These are phyloP conservation scores for Corythoichthys intestinalis DNA, from an alignment of 2,113 vertebrate species.

Conservation along the genomic window DNA sequence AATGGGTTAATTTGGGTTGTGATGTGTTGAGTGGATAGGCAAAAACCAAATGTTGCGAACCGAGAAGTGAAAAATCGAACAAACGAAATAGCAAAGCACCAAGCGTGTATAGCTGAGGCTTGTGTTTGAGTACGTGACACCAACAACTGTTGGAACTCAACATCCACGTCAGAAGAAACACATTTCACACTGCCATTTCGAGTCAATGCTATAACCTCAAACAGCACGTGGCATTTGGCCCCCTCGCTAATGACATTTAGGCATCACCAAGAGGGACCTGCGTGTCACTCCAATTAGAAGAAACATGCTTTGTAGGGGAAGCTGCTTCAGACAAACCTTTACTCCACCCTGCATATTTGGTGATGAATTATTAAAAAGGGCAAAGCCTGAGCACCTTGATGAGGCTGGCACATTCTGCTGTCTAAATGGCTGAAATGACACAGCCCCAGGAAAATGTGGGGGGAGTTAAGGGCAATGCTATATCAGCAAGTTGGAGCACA, in stretches of 20 bases:
- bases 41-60: background rate
- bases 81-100: constrained; percentile 2
- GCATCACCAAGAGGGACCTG: constrained; percentile 41
- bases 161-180: constrained; percentile 33
- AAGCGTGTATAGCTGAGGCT: constrained; percentile 22
- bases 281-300: constrained; percentile 60
- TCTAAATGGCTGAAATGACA: constrained; percentile 50
- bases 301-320: constrained; percentile 38
- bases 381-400: constrained; percentile 62
- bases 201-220: constrained; percentile 35
- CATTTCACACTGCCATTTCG: constrained; percentile 34
- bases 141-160: constrained; percentile 31
- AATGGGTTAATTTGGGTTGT: constrained; percentile 20
- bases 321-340: constrained; percentile 46
- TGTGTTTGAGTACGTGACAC: constrained; percentile 27
- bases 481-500: constrained; percentile 40
- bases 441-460: constrained; percentile 24
- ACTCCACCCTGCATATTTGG: constrained; percentile 59
- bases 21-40: constrained; percentile 6
- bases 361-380: constrained; percentile 68
- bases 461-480: constrained; percentile 45
- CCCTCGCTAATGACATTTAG: constrained; percentile 60
- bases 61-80: background rate
- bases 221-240: constrained; percentile 50
- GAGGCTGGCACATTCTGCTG: constrained; percentile 49